Percentiles rank a stretch among this genome's conserved stretches.
Conservation (phyloP, 2,888 invertebrate species). For the Pseudolycoriella hygida region DNA sequence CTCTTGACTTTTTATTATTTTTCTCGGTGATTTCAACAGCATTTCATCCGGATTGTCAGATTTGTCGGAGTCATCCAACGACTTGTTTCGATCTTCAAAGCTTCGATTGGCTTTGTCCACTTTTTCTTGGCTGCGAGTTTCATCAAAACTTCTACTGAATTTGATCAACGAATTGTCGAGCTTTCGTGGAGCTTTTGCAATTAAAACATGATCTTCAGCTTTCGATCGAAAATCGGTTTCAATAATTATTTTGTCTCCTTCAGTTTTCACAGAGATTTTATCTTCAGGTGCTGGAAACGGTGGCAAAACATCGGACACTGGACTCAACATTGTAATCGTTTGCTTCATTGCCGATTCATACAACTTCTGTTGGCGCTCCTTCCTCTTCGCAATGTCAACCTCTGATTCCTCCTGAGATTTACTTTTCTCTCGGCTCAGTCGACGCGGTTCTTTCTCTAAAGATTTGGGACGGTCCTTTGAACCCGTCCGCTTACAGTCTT, state of each 20-base stretch:
- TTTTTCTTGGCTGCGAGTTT: constrained; percentile 35
- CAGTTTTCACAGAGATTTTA: constrained; percentile 51
- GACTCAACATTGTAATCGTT: constrained; percentile 54
- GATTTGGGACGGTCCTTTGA: constrained; percentile 51
- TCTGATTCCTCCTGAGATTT: constrained; percentile 58
- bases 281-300: constrained; percentile 56
- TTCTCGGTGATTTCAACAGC: constrained; percentile 39
- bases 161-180: constrained; percentile 40
- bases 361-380: constrained; percentile 55
- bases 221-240: constrained; percentile 58
- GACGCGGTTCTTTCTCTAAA: constrained; percentile 37
- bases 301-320: constrained; percentile 52
- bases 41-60: constrained; percentile 32
- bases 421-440: constrained; percentile 36
- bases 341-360: constrained; percentile 61
- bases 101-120: constrained; percentile 40
- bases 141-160: constrained; percentile 45
- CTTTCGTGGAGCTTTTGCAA: constrained; percentile 56
- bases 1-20: constrained; percentile 39
- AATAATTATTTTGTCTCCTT: constrained; percentile 48
- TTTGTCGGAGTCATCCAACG: constrained; percentile 42
- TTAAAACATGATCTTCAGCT: constrained; percentile 56
- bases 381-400: constrained; percentile 47
- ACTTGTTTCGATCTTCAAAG: constrained; percentile 43
- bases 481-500: constrained; percentile 18